phyloP scores from a whole-genome alignment of 2,888 invertebrate species.

The Hirtodrosophila cameraria region DNA sequence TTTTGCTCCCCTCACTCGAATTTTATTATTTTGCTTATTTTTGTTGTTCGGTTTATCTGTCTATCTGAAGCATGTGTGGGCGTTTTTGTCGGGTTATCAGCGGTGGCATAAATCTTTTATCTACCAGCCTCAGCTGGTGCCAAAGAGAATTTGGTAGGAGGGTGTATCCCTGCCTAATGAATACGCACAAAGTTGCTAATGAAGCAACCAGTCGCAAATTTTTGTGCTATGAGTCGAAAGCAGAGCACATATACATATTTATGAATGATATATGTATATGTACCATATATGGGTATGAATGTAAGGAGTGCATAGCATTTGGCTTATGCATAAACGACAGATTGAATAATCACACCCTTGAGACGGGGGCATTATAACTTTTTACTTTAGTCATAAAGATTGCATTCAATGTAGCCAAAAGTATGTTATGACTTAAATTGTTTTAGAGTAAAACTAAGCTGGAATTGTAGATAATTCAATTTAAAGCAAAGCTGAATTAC shows the following conservation, averaged over 20 bases:
- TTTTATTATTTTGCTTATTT: constrained; percentile 28
- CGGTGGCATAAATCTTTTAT: constrained; percentile 76
- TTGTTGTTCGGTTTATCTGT: constrained; percentile 53
- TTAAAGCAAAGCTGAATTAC: too few species aligned
- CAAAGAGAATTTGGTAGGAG: constrained; percentile 30
- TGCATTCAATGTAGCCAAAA: constrained; percentile 25
- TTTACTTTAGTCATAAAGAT: constrained; percentile 24
- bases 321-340: constrained; percentile 58
- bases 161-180: constrained; percentile 62
- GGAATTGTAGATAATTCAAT: too few species aligned
- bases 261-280: constrained; percentile 18
- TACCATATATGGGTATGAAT: background rate
- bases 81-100: constrained; percentile 67
- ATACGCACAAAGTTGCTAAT: constrained; percentile 79
- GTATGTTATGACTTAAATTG: too few species aligned
- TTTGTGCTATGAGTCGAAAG: too few species aligned
- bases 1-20: constrained; percentile 13
- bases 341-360: constrained; percentile 72
- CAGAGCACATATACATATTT: constrained; percentile 15
- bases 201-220: constrained; percentile 60
- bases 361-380: constrained; percentile 39
- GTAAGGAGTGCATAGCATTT: constrained; percentile 30
- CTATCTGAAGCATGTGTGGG: constrained; percentile 34
- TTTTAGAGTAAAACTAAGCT: too few species aligned
- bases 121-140: constrained; percentile 68